Evolutionary conservation across 2,888 invertebrate species (phyloP), one percentile per base, ranked within the genome.

Genomic region (Notocelia uddmanniana): DNA sequence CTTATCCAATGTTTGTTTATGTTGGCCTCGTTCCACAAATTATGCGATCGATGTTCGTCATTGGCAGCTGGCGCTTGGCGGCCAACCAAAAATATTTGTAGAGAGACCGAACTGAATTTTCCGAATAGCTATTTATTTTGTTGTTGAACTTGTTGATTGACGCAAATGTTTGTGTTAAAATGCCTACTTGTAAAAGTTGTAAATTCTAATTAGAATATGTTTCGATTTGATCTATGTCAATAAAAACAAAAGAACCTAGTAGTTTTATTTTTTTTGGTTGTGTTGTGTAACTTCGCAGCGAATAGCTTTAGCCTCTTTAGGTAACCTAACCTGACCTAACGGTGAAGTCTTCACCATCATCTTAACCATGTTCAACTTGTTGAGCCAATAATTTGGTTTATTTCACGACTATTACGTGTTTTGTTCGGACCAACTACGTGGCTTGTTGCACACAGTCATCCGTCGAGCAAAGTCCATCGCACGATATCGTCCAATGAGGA

Each of bases 21-120:
- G 83, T 87, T 87, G 88, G 88, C 86, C 87, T 83, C 80, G 84
- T 85, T 86, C 85, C 83, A 88, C 85, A 86, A 86, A 87, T 82
- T 81, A 81, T 73, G 68, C 77, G 79, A 74, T 75, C 81, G 74
- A 87, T 88, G 85, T 84, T 85, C 81, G 83, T 67, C 80, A 79
- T 80, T 81, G 79, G 78, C 78, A 80, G 79, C 84, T 85, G 85
- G 82, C 82, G 79, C 79, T 85, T 86, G 85, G 83, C 82, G 79
- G 78, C 84, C 84, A 85, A 86, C 81, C 81, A 82, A 79, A 75
- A 74, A 74, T 74, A 74, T 78, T 77, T 75, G 76, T 75, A 19
- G n/a, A n/a, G n/a, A n/a, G 23, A 64, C 41, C 26, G 60, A 60
- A 26, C 41, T 18, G 15, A 54, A 68, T 37, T n/a, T 23, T 41